These are phyloP conservation scores for Polymixis flavicincta DNA, from an alignment of 2,888 invertebrate genomes.

Conservation along the genomic window DNA sequence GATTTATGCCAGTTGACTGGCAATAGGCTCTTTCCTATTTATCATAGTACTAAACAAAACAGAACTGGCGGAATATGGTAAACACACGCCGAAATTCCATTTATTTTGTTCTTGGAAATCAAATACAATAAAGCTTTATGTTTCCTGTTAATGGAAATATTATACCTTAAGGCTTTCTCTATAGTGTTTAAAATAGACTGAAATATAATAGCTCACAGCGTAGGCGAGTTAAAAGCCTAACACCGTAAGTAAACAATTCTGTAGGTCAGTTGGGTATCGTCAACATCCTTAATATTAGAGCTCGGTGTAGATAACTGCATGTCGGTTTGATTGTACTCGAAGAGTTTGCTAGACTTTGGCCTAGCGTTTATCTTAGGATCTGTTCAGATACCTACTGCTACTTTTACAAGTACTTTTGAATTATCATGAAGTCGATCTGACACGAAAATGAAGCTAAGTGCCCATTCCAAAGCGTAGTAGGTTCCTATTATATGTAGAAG, in stretches of 20 bases:
- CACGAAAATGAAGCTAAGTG: too few species aligned
- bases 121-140: conserved; percentile 2
- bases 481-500: too few species aligned
- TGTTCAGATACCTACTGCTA: background rate
- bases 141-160: conserved; percentile 15
- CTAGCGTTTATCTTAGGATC: too few species aligned
- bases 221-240: conserved; percentile 15
- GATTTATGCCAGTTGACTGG: background rate
- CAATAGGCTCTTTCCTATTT: background rate
- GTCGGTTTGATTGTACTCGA: background rate
- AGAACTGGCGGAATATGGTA: background rate
- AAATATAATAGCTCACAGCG: background rate
- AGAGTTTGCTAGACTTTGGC: background rate
- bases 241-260: conserved; percentile 39
- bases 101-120: background rate
- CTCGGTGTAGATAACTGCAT: background rate
- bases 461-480: too few species aligned
- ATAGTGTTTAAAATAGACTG: conserved; percentile 20
- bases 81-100: background rate
- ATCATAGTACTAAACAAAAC: background rate
- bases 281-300: conserved; percentile 24
- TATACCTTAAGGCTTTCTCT: background rate
- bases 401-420: too few species aligned
- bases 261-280: conserved; percentile 26
- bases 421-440: too few species aligned